Evolutionary conservation across 2,113 vertebrate genomes (phyloP).

Genomic region (Silurus meridionalis): DNA sequence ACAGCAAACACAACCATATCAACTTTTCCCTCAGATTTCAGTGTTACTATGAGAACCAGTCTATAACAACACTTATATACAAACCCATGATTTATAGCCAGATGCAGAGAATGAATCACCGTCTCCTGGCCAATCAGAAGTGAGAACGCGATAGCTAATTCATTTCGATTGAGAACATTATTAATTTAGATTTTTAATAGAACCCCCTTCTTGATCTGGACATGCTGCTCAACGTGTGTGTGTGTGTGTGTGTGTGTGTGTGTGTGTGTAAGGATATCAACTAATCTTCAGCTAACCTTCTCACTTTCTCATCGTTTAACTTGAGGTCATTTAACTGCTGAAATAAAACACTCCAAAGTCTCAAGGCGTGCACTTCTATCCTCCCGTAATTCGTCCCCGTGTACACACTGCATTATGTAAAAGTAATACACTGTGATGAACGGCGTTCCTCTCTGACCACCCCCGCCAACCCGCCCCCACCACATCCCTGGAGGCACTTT

Average conservation of each 20-base stretch:
- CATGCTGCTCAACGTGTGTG: background rate
- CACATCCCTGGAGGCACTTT: constrained; percentile 29
- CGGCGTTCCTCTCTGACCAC: constrained; percentile 15
- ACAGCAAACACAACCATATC: background rate
- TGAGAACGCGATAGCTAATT: background rate
- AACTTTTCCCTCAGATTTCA: background rate
- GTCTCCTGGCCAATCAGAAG: background rate
- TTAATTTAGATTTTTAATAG: background rate
- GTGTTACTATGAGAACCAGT: background rate
- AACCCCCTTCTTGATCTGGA: background rate
- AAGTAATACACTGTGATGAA: constrained; percentile 35
- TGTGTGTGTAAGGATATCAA: background rate
- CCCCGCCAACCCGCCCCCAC: background rate
- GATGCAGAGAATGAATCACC: background rate
- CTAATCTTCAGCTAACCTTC: constrained; percentile 1
- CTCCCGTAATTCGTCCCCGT: constrained; percentile 38
- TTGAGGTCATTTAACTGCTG: constrained; percentile 37
- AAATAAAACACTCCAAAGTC: constrained; percentile 31
- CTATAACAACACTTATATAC: background rate
- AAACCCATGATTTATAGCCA: background rate
- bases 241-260: constrained; percentile 13
- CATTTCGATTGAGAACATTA: background rate
- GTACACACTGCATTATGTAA: constrained; percentile 35
- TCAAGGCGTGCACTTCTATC: constrained; percentile 29
- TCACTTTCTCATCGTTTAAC: constrained; percentile 20